phyloP scores from a whole-genome alignment of 2,113 vertebrate genomes.

The Datnioides undecimradiatus region DNA sequence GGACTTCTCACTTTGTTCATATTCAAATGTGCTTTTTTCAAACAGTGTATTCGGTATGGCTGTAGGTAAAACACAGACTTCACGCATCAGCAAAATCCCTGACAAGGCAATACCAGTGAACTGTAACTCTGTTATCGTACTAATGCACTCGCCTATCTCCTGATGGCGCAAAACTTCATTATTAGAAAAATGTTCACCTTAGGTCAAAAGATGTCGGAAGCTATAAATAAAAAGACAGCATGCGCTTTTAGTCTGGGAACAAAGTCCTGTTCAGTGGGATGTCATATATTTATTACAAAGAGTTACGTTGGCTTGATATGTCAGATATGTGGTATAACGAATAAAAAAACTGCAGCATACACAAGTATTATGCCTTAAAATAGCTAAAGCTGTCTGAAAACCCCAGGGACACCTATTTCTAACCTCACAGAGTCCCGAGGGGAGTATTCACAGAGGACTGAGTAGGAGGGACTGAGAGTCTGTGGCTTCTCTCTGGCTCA shows the following conservation, averaged over 20 bases:
- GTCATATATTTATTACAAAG: neutral
- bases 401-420: slow-evolving; percentile 47
- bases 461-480: slow-evolving; percentile 57
- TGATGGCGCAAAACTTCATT: slow-evolving; percentile 49
- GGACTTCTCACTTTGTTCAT: slow-evolving; percentile 1
- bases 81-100: slow-evolving; percentile 50
- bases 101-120: slow-evolving; percentile 36
- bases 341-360: slow-evolving; percentile 2
- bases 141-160: slow-evolving; percentile 48
- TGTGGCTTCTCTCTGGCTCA: slow-evolving; percentile 53
- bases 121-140: slow-evolving; percentile 44
- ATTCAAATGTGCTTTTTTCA: slow-evolving; percentile 34
- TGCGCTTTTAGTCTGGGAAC: slow-evolving; percentile 1
- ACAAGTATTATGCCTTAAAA: slow-evolving; percentile 21
- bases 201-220: slow-evolving; percentile 43
- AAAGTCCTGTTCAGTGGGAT: slow-evolving; percentile 9
- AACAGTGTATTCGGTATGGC: slow-evolving; percentile 21
- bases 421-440: slow-evolving; percentile 54
- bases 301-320: slow-evolving; percentile 4
- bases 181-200: slow-evolving; percentile 43
- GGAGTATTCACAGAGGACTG: slow-evolving; percentile 50
- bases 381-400: slow-evolving; percentile 40
- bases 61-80: slow-evolving; percentile 29
- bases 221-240: slow-evolving; percentile 29
- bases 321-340: slow-evolving; percentile 12